Base-by-base conservation (phyloP, 2,888 invertebrate species). In the Mythimna albipuncta region DNA sequence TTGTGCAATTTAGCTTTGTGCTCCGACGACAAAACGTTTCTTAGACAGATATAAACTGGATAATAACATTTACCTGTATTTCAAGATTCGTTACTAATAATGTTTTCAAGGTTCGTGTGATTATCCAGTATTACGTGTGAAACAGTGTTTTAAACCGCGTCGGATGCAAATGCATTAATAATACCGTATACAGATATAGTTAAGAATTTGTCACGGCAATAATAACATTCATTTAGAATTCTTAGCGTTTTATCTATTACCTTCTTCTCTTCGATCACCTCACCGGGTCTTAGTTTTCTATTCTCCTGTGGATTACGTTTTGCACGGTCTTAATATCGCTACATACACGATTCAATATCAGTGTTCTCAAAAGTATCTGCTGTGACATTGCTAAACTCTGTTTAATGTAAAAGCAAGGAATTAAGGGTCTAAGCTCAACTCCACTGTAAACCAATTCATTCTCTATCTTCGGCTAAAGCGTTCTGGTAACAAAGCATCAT, bases 231-330 rank as follows among this genome's bases (percentile, higher is more conserved):
- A 95, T 91, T 92, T 91, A 93, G 73, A 75, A 91, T 89, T 93
- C 91, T 91, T 92, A 93, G 92, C 93, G 89, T 88, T 91, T 91
- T 93, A 91, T 89, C 91, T 93, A 93, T 98, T 98, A 99, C 99
- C 99, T 98, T 98, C 97, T 98, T 98, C 94, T 99, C 99, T 97
- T 98, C 98, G 96, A 98, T 96, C 96, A 99, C 98, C 97, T 99
- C 99, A 96, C 99, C 99, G 89, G 99, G 99, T 94, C 99, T 98
- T 96, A 99, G 98, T 97, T 98, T 98, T 97, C 98, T 98, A 98
- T 98, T 97, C 96, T 98, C 98, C 98, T 96, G 96, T 96, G 95
- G 93, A 96, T 96, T 96, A 94, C 90, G 94, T 93, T 94, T 96
- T 95, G 93, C 91, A 94, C 94, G 90, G 89, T 94, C 94, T 95